phyloP scores from a whole-genome alignment of 2,113 vertebrate genomes.

The Crotophaga sulcirostris region DNA sequence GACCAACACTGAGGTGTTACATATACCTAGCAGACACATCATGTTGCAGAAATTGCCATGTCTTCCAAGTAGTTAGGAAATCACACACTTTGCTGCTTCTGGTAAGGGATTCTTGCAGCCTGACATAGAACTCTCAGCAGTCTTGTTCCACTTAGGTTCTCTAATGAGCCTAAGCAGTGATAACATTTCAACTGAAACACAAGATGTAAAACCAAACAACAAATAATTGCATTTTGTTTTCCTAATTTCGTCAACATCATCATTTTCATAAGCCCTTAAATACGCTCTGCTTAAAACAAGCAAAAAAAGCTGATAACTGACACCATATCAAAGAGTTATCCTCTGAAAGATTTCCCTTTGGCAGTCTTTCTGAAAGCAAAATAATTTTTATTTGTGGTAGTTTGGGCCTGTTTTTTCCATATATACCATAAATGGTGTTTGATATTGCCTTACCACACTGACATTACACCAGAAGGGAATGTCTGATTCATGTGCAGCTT shows the following conservation, averaged over 20 bases:
- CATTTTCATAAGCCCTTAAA: constrained; percentile 8
- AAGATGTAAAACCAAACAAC: neutral
- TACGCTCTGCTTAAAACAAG: neutral
- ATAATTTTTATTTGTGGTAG: neutral
- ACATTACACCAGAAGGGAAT: neutral
- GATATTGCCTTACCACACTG: neutral
- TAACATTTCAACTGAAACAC: neutral
- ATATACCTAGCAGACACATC: neutral
- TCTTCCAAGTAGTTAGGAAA: neutral
- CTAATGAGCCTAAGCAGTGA: neutral
- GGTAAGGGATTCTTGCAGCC: neutral
- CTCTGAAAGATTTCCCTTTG: neutral
- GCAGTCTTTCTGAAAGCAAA: constrained; percentile 11
- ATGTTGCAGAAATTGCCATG: neutral
- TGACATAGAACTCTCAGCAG: neutral
- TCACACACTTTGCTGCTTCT: neutral
- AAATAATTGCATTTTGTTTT: neutral
- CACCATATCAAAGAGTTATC: neutral
- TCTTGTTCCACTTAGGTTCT: neutral
- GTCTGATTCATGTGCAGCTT: neutral
- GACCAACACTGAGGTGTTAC: neutral
- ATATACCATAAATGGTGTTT: neutral
- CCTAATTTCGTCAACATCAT: neutral
- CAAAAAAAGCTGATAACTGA: neutral
- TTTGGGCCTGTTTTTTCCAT: neutral